These are phyloP conservation scores for Delichon dasypus DNA, from an alignment of 2,797 vertebrate species.

Conservation along the genomic window DNA sequence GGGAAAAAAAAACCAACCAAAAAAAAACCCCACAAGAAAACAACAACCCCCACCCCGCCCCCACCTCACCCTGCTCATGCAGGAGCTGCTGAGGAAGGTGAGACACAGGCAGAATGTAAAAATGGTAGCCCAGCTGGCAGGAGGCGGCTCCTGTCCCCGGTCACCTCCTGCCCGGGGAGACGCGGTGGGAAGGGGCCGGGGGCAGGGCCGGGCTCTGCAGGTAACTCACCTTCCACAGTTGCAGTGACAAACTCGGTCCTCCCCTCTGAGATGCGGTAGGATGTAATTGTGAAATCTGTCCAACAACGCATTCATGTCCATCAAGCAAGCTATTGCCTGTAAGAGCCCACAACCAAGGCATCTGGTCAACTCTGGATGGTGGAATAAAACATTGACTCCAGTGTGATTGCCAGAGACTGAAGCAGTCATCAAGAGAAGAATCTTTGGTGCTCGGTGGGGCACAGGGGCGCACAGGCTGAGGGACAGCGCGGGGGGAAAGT, in stretches of 20 bases:
- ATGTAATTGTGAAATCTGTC: conserved; percentile 99
- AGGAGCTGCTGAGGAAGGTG: conserved; percentile 24
- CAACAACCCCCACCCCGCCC: too few species aligned
- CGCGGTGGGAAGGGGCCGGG: neutral
- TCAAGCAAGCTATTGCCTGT: conserved; percentile 99
- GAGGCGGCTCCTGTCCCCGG: neutral
- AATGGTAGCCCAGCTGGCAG: neutral
- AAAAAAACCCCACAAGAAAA: too few species aligned
- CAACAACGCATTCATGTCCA: conserved; percentile 99
- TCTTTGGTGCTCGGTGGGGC: neutral
- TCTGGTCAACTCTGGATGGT: conserved; percentile 70
- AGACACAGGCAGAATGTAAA: conserved; percentile 26
- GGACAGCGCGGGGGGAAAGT: neutral
- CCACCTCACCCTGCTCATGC: neutral
- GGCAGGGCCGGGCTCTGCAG: neutral
- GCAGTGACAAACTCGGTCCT: conserved; percentile 99
- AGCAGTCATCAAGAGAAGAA: conserved; percentile 34
- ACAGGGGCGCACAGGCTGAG: neutral
- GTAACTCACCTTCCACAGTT: conserved; percentile 97
- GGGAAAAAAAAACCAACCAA: neutral
- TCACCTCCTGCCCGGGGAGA: neutral
- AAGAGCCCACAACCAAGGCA: conserved; percentile 82
- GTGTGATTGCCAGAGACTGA: conserved; percentile 58
- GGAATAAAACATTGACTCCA: conserved; percentile 69
- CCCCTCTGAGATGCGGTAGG: conserved; percentile 97